These are phyloP conservation scores for Drosophila bocki DNA, from an alignment of 1,140 invertebrate genomes.

Conservation along the genomic window DNA sequence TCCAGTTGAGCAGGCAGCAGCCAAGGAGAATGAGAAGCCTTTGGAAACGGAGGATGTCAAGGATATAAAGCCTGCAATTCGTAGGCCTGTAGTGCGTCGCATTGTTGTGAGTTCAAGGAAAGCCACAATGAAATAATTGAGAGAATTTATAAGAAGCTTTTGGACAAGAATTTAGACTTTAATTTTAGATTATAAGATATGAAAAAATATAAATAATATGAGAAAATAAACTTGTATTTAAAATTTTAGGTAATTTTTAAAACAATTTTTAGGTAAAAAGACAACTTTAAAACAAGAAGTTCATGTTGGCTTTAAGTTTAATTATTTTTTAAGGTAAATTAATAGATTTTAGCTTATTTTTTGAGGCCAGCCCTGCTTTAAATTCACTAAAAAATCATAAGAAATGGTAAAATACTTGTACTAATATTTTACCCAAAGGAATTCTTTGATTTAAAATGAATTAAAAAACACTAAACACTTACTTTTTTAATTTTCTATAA, in stretches of 20 bases:
- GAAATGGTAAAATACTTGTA: not conserved
- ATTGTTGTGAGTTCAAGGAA: constrained; percentile 65
- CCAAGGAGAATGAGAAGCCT: constrained; percentile 59
- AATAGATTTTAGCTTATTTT: no score
- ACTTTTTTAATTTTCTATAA: not conserved
- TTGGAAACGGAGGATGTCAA: not conserved
- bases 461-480: not conserved
- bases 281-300: no score
- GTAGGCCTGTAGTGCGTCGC: constrained; percentile 60
- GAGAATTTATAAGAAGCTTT: not conserved
- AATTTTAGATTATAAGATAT: constrained; percentile 34
- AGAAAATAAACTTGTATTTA: no score
- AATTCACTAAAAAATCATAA: not conserved
- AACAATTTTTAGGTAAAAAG: no score
- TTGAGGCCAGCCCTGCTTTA: not conserved
- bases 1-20: constrained; percentile 9
- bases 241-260: no score
- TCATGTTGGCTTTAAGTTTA: no score
- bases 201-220: not conserved
- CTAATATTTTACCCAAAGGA: not conserved
- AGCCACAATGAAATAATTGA: constrained; percentile 16
- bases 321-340: no score
- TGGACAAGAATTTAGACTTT: constrained; percentile 26
- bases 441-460: not conserved
- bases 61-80: constrained; percentile 56